Evolutionary conservation across 2,113 vertebrate genomes (phyloP).

Genomic region (Fregetta grallaria): DNA sequence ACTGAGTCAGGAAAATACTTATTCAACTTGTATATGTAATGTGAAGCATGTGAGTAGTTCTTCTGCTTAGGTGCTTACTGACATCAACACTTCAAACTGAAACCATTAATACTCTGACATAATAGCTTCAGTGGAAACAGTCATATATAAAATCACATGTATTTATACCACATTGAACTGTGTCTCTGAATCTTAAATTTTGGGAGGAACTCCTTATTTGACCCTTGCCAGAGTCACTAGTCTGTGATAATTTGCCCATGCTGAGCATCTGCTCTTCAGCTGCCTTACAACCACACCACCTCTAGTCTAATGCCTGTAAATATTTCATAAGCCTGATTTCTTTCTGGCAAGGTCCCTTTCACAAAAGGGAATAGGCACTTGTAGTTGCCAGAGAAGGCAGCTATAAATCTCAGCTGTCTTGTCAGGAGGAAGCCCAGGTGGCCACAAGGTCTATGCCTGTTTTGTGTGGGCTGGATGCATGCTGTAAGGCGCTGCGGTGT

Average conservation of each 20-base stretch:
- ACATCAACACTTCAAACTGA: background rate
- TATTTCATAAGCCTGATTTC: background rate
- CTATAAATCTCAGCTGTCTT: background rate
- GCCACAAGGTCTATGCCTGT: background rate
- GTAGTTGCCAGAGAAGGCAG: background rate
- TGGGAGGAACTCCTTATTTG: background rate
- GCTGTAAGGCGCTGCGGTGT: background rate
- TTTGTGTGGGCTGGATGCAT: rapidly evolving
- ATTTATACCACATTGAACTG: background rate
- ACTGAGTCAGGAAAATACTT: background rate
- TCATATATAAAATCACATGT: background rate
- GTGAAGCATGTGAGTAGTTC: background rate
- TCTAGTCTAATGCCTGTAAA: background rate
- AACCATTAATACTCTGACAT: background rate
- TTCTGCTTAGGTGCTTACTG: background rate
- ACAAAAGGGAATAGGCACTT: background rate
- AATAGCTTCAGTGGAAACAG: background rate
- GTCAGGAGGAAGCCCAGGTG: background rate
- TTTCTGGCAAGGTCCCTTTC: background rate
- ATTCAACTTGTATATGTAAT: background rate
- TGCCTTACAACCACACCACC: background rate
- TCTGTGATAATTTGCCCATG: background rate
- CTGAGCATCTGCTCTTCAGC: background rate
- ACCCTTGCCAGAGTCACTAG: background rate
- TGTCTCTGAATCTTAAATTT: background rate